These are phyloP conservation scores for Hippoglossus stenolepis DNA, from an alignment of 2,113 vertebrate species.

Conservation along the genomic window DNA sequence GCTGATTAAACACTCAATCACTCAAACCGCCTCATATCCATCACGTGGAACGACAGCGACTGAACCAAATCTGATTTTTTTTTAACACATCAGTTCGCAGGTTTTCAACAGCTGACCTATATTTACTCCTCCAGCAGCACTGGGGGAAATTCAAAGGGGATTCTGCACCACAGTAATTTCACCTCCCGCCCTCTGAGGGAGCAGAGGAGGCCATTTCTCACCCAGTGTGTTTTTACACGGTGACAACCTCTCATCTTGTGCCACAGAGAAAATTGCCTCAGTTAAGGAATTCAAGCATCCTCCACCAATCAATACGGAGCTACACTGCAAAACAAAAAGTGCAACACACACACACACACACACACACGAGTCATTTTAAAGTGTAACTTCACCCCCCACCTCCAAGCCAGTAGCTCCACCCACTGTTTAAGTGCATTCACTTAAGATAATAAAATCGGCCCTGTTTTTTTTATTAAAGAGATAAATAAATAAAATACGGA, in stretches of 20 bases:
- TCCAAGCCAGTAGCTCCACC: too few species aligned
- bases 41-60: background rate
- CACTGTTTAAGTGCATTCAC: too few species aligned
- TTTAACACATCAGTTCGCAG: background rate
- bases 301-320: conserved; percentile 18
- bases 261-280: conserved; percentile 21
- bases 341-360: too few species aligned
- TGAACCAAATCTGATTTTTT: background rate
- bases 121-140: too few species aligned
- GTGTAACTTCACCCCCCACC: too few species aligned
- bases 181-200: background rate
- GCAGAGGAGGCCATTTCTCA: background rate
- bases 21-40: background rate
- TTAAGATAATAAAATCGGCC: too few species aligned
- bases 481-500: too few species aligned
- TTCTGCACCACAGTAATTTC: background rate
- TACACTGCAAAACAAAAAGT: conserved; percentile 35
- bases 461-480: too few species aligned
- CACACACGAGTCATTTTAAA: background rate
- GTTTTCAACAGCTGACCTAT: too few species aligned
- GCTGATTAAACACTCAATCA: conserved; percentile 1
- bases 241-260: conserved; percentile 13
- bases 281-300: conserved; percentile 23
- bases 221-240: background rate
- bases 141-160: background rate